These are phyloP conservation scores for Dioctria rufipes DNA, from an alignment of 2,888 invertebrate species.

Conservation along the genomic window DNA sequence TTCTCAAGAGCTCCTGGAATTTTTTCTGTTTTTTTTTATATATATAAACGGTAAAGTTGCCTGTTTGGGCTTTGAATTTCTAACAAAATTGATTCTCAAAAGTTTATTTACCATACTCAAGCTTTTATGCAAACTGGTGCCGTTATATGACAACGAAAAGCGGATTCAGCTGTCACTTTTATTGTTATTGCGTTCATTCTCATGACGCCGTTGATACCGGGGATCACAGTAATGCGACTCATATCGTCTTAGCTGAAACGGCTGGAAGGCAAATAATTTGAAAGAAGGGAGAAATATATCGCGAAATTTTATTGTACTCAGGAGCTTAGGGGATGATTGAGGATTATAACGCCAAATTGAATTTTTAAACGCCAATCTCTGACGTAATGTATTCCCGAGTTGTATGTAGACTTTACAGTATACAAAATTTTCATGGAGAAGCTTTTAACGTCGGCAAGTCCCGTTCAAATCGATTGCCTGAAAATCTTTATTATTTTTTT, in stretches of 20 bases:
- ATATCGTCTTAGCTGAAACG: conserved; percentile 16
- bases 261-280: conserved; percentile 21
- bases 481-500: conserved; percentile 40
- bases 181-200: conserved; percentile 50
- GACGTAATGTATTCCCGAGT: conserved; percentile 46
- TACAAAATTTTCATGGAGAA: conserved; percentile 5
- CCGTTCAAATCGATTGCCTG: conserved; percentile 36
- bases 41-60: conserved; percentile 32
- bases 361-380: conserved; percentile 53
- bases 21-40: not conserved
- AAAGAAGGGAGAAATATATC: conserved; percentile 43
- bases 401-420: conserved; percentile 8
- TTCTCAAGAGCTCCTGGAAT: conserved; percentile 34
- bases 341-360: conserved; percentile 53
- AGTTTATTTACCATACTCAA: conserved; percentile 51
- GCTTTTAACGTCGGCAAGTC: conserved; percentile 26
- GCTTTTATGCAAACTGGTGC: conserved; percentile 51
- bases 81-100: conserved; percentile 51
- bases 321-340: conserved; percentile 51
- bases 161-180: conserved; percentile 53
- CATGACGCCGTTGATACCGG: conserved; percentile 50
- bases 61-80: conserved; percentile 39
- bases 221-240: conserved; percentile 48
- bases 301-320: conserved; percentile 52
- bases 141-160: conserved; percentile 50